These are phyloP conservation scores for Sminthurinus aureus DNA, from an alignment of 2,888 invertebrate genomes.

Conservation along the genomic window DNA sequence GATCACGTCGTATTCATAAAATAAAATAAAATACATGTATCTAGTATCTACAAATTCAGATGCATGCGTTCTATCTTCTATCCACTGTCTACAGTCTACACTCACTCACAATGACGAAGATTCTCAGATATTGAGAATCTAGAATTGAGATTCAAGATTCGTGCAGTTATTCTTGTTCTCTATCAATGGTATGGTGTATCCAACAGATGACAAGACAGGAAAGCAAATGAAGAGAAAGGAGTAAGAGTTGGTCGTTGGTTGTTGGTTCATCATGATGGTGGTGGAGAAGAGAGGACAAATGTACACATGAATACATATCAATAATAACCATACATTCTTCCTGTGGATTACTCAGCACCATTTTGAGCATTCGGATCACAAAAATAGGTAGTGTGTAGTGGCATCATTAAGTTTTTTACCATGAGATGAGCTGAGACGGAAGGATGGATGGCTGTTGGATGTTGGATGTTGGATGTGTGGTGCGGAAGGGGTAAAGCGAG, in stretches of 20 bases:
- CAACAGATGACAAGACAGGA: too few species aligned
- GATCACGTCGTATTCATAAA: constrained; percentile 49
- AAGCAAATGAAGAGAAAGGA: constrained; percentile 19
- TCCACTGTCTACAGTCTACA: too few species aligned
- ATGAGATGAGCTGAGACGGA: background rate
- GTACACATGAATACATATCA: too few species aligned
- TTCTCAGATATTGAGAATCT: too few species aligned
- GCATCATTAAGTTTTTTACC: constrained; percentile 38
- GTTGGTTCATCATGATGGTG: too few species aligned
- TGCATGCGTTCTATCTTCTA: too few species aligned
- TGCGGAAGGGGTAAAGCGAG: constrained; percentile 35
- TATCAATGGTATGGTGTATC: too few species aligned
- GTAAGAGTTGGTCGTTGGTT: constrained; percentile 4
- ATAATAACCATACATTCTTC: background rate
- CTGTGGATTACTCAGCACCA: constrained; percentile 53
- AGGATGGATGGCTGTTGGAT: background rate
- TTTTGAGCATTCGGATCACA: constrained; percentile 37
- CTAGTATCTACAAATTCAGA: too few species aligned
- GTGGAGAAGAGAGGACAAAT: too few species aligned
- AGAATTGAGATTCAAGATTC: too few species aligned
- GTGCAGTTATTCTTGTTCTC: too few species aligned
- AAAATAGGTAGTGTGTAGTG: constrained; percentile 7
- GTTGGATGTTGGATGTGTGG: constrained; percentile 3
- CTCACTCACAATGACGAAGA: too few species aligned
- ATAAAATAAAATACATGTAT: background rate